phyloP scores from a whole-genome alignment of 2,888 invertebrate genomes.

The Ypsolopha sequella region DNA sequence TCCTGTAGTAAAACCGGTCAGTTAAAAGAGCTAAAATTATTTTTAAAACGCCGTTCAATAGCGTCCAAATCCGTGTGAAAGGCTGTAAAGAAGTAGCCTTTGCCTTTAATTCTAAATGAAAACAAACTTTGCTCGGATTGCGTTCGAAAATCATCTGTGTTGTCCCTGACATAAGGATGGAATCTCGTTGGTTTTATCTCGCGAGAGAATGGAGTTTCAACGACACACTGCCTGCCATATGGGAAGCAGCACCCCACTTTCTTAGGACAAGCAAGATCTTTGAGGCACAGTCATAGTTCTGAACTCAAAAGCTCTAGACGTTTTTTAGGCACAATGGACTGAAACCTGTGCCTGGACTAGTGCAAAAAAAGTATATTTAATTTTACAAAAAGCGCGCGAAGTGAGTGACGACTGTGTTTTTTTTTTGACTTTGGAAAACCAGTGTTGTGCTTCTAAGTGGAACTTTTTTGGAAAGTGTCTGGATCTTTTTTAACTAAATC shows the following conservation, averaged over 20 bases:
- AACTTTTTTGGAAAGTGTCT: slow-evolving; percentile 15
- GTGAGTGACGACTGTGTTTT: slow-evolving; percentile 24
- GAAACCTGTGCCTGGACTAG: slow-evolving; percentile 5
- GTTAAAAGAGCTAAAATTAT: slow-evolving; percentile 6
- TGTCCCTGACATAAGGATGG: neutral
- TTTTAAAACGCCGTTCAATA: slow-evolving; percentile 4
- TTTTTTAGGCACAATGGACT: slow-evolving; percentile 17
- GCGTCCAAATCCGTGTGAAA: slow-evolving; percentile 13
- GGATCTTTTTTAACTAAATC: slow-evolving; percentile 17
- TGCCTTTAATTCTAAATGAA: slow-evolving; percentile 12
- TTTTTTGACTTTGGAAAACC: slow-evolving; percentile 10
- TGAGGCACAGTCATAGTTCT: slow-evolving; percentile 18
- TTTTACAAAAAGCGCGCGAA: slow-evolving; percentile 15
- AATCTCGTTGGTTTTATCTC: neutral
- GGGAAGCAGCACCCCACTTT: slow-evolving; percentile 42
- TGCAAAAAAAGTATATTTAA: slow-evolving; percentile 12
- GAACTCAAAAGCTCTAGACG: slow-evolving; percentile 18
- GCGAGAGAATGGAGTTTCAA: slow-evolving; percentile 4
- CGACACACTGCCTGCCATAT: slow-evolving; percentile 18
- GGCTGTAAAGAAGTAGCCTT: slow-evolving; percentile 10
- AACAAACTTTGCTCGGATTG: slow-evolving; percentile 13
- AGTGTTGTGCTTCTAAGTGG: slow-evolving; percentile 6
- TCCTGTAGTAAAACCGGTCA: slow-evolving; percentile 17
- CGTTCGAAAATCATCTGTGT: neutral
- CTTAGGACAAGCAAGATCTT: slow-evolving; percentile 27